These are phyloP conservation scores for Caenorhabditis sulstoni DNA, from an alignment of 2,888 invertebrate genomes.

Conservation along the genomic window DNA sequence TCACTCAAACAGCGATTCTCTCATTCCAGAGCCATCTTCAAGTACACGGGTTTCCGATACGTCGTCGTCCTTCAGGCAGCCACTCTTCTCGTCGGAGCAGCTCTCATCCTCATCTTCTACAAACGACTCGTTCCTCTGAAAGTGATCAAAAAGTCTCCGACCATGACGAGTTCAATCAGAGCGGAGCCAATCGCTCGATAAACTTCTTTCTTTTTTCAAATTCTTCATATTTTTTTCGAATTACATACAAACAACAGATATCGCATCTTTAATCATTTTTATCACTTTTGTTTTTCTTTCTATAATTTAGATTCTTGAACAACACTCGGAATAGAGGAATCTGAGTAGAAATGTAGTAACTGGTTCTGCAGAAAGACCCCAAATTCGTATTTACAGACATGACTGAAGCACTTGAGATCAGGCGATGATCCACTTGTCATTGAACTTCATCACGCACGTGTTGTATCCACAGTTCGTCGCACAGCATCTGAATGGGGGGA, in stretches of 20 bases:
- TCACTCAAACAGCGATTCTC: neutral
- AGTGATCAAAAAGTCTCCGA: constrained; percentile 38
- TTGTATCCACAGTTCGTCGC: constrained; percentile 68
- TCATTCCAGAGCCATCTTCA: constrained; percentile 49
- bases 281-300: constrained; percentile 7
- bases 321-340: constrained; percentile 41
- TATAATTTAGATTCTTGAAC: constrained; percentile 31
- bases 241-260: constrained; percentile 9
- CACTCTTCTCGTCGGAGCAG: constrained; percentile 41
- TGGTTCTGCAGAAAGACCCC: constrained; percentile 51
- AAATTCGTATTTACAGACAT: constrained; percentile 45
- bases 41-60: constrained; percentile 48
- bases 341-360: constrained; percentile 54
- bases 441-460: constrained; percentile 66
- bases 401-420: constrained; percentile 39
- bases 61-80: constrained; percentile 39
- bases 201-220: no score
- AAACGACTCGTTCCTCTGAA: constrained; percentile 51
- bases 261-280: no score
- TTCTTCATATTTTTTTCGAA: no score
- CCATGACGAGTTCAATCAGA: constrained; percentile 17
- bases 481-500: constrained; percentile 67
- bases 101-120: constrained; percentile 39
- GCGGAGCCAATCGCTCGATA: constrained; percentile 28
- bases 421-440: constrained; percentile 68